Conservation (phyloP, 1,140 invertebrate species). For the Pantala flavescens region DNA sequence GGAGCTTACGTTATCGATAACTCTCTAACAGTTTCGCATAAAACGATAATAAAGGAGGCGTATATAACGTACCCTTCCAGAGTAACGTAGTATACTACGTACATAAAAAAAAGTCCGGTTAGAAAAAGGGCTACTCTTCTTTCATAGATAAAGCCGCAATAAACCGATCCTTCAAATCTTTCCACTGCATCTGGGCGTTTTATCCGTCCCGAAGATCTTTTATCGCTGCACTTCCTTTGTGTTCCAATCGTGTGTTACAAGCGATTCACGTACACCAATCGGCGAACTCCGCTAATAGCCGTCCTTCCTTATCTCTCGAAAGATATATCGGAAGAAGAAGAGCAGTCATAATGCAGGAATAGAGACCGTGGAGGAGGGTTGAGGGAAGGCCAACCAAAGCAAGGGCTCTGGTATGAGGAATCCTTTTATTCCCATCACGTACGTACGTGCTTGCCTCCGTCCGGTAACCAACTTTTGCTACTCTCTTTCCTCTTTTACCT, state of each 20-base stretch:
- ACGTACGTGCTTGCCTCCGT: not conserved
- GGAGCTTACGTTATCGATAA: too few relatives aligned
- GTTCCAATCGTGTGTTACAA: not conserved
- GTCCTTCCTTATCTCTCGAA: not conserved
- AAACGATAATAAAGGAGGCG: too few relatives aligned
- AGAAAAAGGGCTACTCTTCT: too few relatives aligned
- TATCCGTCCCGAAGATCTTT: too few relatives aligned
- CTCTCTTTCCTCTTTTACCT: not conserved
- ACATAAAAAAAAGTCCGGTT: too few relatives aligned
- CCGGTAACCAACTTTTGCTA: not conserved
- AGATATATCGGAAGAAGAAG: not conserved
- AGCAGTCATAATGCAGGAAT: not conserved
- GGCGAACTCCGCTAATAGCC: not conserved
- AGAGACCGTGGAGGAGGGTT: not conserved
- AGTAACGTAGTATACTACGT: too few relatives aligned
- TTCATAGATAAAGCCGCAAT: too few relatives aligned
- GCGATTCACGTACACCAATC: not conserved
- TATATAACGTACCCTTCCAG: too few relatives aligned
- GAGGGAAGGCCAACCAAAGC: not conserved
- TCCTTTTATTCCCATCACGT: not conserved
- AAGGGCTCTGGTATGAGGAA: not conserved
- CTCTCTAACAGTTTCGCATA: too few relatives aligned
- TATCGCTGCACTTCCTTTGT: not conserved
- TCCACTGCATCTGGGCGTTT: too few relatives aligned
- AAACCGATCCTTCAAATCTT: too few relatives aligned